phyloP scores from a whole-genome alignment of 1,140 invertebrate genomes.

The Caenorhabditis tropicalis region DNA sequence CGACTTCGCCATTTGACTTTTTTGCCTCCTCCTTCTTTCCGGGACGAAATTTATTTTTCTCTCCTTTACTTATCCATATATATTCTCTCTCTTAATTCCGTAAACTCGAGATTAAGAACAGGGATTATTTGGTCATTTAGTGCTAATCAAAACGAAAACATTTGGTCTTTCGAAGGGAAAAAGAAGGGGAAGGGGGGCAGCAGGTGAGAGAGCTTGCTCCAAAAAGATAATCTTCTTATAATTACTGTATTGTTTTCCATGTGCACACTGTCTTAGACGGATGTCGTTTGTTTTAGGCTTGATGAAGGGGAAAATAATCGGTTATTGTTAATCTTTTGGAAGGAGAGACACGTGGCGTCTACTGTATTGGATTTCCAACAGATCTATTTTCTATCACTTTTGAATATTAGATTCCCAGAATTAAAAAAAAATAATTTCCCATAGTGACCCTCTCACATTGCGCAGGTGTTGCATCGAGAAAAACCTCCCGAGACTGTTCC shows the following conservation, averaged over 20 bases:
- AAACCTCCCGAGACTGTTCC: too few relatives aligned
- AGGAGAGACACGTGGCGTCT: too few relatives aligned
- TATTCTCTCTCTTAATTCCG: background rate
- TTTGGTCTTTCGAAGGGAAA: background rate
- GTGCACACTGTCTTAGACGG: background rate
- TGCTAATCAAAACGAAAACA: constrained; percentile 28
- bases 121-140: background rate
- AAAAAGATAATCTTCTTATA: constrained; percentile 18
- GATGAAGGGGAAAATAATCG: background rate
- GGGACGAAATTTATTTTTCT: background rate
- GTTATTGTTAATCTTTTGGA: background rate
- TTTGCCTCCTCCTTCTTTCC: background rate
- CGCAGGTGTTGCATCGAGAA: background rate
- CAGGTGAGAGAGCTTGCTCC: constrained; percentile 33
- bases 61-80: background rate
- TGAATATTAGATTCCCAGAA: background rate
- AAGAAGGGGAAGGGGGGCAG: background rate
- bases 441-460: background rate
- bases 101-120: background rate
- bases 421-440: background rate
- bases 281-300: constrained; percentile 2
- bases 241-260: constrained; percentile 42
- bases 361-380: too few relatives aligned
- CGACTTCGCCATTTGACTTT: background rate
- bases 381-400: too few relatives aligned